A percentile compares a stretch with the other conserved stretches of the same genome.
phyloP scores from a whole-genome alignment of 2,888 invertebrate genomes.

The Drosophila barbarae region DNA sequence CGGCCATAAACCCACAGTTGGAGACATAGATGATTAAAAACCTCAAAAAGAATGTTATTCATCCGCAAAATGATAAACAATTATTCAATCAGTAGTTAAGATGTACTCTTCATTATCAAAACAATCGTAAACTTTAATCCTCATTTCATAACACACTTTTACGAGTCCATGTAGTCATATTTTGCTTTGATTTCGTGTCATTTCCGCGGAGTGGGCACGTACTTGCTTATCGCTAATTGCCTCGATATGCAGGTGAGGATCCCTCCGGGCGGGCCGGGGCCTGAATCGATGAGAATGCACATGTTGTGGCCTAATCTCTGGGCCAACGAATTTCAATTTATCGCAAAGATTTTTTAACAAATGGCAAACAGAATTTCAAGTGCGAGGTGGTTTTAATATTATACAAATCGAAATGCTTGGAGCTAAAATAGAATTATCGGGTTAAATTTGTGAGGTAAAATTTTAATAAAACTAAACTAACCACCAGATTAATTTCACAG shows the following conservation, averaged over 20 bases:
- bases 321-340: not conserved
- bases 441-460: not conserved
- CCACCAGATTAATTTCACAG: too few relatives aligned
- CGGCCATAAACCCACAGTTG: not conserved
- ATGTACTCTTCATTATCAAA: constrained; percentile 1
- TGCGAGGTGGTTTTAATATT: not conserved
- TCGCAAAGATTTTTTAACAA: not conserved
- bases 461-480: too few relatives aligned
- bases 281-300: constrained; percentile 17
- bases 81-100: not conserved
- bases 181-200: not conserved
- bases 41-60: not conserved
- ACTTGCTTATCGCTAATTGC: constrained; percentile 60
- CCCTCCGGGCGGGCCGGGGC: constrained; percentile 12
- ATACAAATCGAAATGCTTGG: not conserved
- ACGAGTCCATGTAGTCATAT: not conserved
- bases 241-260: constrained; percentile 29
- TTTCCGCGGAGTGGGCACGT: constrained; percentile 42
- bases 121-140: constrained; percentile 7
- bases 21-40: not conserved
- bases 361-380: constrained; percentile 11
- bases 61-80: not conserved
- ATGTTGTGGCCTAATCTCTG: constrained; percentile 28
- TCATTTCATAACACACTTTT: not conserved
- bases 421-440: not conserved